Evolutionary conservation across 2,797 vertebrate species (phyloP).

Genomic region (Artibeus lituratus): DNA sequence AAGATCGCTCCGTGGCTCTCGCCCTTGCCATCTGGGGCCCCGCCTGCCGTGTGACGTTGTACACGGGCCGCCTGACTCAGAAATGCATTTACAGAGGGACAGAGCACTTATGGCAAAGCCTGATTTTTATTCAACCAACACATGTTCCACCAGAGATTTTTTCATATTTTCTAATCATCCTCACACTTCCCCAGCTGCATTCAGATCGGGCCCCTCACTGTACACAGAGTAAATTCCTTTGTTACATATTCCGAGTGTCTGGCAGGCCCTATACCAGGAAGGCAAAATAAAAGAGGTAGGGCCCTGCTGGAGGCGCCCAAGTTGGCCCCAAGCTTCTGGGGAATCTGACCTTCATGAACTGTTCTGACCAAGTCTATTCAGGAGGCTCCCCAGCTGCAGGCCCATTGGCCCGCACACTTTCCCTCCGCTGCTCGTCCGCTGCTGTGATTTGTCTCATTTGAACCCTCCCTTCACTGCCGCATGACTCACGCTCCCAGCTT

Average conservation of each 20-base stretch:
- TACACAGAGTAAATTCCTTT: background rate
- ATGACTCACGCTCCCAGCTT: too few species aligned
- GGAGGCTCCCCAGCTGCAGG: background rate
- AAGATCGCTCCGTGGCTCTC: rapidly evolving
- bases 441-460: background rate
- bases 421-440: background rate
- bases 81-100: background rate
- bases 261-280: background rate
- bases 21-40: background rate
- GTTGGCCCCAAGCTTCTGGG: background rate
- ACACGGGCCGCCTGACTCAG: background rate
- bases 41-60: background rate
- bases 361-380: background rate
- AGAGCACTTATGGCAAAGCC: background rate
- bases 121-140: background rate
- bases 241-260: background rate
- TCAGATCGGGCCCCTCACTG: background rate
- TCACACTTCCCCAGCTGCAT: background rate
- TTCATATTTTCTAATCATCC: background rate
- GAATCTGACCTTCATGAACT: background rate
- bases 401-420: rapidly evolving
- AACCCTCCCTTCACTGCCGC: background rate
- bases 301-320: background rate
- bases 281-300: background rate
- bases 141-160: background rate